Evolutionary conservation across 2,888 invertebrate species (phyloP), one percentile per base, ranked within the genome.

Genomic region (Eremobia ochroleuca): DNA sequence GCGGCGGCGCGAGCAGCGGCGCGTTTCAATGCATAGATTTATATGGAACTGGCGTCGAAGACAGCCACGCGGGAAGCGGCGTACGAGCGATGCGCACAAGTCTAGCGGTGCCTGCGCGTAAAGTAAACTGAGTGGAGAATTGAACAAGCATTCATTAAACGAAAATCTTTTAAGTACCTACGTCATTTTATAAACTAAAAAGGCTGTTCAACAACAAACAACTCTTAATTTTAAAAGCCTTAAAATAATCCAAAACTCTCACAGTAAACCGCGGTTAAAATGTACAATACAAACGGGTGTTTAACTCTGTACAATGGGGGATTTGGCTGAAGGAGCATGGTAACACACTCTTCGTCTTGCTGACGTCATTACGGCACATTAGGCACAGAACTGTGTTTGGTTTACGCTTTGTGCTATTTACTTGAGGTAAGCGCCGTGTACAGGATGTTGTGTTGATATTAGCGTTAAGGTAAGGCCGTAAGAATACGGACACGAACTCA

Each of bases 381-480:
- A 83, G 37, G 28, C 52, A 34, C 49, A 49, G n/a, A 61, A 64
- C 28, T 73, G 65, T 83, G 73, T 79, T 81, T 69, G 58, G 79
- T 74, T 79, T 79, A 34, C 69, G 66, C 69, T 61, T 62, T 70
- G 79, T 65, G 67, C 55, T 83, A 81, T 83, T 81, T 79, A 31
- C 61, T 68, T 59, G 49, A 62, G 81, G 58, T 81, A 83, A 68
- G 62, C 59, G 59, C 55, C 28, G 40, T 74, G 25, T 69, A 66
- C 43, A 28, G 25, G 28, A 49, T 52, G n/a, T 58, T 61, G 25
- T 74, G 61, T 81, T 79, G 61, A 34, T 62, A 82, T 58, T 43
- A 64, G 46, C 11, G 31, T 31, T 62, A 28, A 28, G 28, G 28
- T 43, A 25, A 73, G 52, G 49, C 49, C 40, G n/a, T 59, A 28